Conservation (phyloP, 2,888 invertebrate genomes). For the Stomorhina lunata region DNA sequence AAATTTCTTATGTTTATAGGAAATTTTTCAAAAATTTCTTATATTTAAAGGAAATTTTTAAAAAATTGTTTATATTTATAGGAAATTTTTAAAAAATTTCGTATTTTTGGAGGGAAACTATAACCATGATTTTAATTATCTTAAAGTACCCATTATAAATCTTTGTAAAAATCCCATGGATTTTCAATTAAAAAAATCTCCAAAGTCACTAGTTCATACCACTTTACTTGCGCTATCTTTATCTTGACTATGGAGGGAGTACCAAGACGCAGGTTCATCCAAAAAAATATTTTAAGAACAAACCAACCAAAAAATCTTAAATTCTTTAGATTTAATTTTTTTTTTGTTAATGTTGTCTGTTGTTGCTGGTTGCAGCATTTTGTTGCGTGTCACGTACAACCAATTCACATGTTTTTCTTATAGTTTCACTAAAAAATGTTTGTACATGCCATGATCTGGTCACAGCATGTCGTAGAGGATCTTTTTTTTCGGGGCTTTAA, state of each 20-base stretch:
- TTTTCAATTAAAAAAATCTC: neutral
- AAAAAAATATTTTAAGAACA: neutral
- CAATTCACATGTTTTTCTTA: conserved; percentile 77
- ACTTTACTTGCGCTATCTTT: conserved; percentile 16
- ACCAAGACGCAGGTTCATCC: neutral
- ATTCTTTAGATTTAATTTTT: conserved; percentile 48
- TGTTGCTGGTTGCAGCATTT: conserved; percentile 57
- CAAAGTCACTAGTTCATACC: neutral
- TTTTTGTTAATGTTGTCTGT: too few relatives aligned
- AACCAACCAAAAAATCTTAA: neutral
- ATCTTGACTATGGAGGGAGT: conserved; percentile 2
- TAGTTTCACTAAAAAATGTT: conserved; percentile 66
- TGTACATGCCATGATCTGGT: conserved; percentile 66
- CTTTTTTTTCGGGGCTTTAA: conserved; percentile 11
- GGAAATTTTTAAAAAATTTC: too few relatives aligned
- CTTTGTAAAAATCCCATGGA: neutral
- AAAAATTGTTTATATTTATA: too few relatives aligned
- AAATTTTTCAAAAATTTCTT: too few relatives aligned
- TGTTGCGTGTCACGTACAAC: conserved; percentile 78
- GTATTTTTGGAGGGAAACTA: too few relatives aligned
- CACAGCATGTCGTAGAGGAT: conserved; percentile 70
- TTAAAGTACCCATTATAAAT: neutral
- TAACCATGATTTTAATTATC: too few relatives aligned
- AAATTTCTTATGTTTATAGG: too few relatives aligned
- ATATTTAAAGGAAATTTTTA: too few relatives aligned